These are phyloP conservation scores for Charaxes varanes DNA, from an alignment of 1,140 invertebrate species.

Conservation along the genomic window DNA sequence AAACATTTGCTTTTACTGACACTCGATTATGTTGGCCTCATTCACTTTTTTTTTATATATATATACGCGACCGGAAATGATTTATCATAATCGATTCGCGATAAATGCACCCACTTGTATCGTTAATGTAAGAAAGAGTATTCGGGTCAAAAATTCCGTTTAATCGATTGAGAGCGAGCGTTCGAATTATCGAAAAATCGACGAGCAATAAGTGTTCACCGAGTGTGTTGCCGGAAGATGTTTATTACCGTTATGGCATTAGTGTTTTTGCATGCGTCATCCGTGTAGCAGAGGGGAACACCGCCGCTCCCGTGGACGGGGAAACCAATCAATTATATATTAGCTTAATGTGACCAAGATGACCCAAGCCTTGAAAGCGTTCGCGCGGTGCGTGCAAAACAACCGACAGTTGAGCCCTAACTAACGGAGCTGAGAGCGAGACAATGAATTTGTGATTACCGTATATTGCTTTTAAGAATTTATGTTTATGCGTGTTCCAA, in stretches of 20 bases:
- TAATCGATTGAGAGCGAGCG: slow-evolving; percentile 27
- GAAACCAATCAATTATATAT: slow-evolving; percentile 70
- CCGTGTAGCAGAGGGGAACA: slow-evolving; percentile 47
- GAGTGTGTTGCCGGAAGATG: slow-evolving; percentile 43
- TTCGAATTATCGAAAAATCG: slow-evolving; percentile 37
- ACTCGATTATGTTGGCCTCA: no score
- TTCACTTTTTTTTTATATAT: no score
- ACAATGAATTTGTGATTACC: slow-evolving; percentile 47
- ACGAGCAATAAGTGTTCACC: slow-evolving; percentile 19
- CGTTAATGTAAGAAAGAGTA: no score
- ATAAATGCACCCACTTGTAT: no score
- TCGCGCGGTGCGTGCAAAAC: slow-evolving; percentile 46
- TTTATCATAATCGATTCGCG: no score
- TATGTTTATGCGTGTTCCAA: slow-evolving; percentile 17
- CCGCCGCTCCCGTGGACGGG: slow-evolving; percentile 38
- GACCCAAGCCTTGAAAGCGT: slow-evolving; percentile 37
- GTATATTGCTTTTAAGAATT: slow-evolving; percentile 32
- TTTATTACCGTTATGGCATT: slow-evolving; percentile 58
- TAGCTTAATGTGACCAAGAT: slow-evolving; percentile 66
- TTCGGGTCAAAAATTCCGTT: no score
- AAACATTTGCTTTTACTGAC: no score
- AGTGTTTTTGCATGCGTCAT: slow-evolving; percentile 64
- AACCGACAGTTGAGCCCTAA: slow-evolving; percentile 26
- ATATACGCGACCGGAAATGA: no score
- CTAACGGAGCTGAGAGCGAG: slow-evolving; percentile 34